Evolutionary conservation across 1,140 invertebrate genomes (phyloP).

Genomic region (Pectinophora gossypiella): DNA sequence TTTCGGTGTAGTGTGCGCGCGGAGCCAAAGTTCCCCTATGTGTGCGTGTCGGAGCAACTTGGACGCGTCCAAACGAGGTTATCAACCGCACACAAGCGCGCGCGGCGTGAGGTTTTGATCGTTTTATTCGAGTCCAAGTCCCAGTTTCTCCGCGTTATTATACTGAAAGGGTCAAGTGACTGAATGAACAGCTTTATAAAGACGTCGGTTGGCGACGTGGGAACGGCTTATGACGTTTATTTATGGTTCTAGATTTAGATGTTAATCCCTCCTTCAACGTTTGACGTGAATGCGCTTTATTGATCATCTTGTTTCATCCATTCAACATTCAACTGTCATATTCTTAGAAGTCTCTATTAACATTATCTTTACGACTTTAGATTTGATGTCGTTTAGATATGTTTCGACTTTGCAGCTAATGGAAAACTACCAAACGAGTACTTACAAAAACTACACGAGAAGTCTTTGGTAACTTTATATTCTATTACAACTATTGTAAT

Average conservation of each 20-base stretch:
- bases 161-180: conserved; percentile 63
- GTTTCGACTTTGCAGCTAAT: too few relatives aligned
- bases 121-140: conserved; percentile 42
- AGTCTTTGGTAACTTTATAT: too few relatives aligned
- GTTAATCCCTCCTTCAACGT: conserved; percentile 18
- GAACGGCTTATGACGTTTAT: conserved; percentile 42
- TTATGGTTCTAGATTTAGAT: conserved; percentile 35
- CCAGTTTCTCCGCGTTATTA: conserved; percentile 42
- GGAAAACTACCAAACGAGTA: too few relatives aligned
- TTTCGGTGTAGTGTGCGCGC: conserved; percentile 13
- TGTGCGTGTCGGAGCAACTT: conserved; percentile 27
- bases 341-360: too few relatives aligned
- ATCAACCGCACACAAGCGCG: conserved; percentile 36
- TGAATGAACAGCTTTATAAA: conserved; percentile 49
- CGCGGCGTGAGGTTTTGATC: conserved; percentile 55
- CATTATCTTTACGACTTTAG: too few relatives aligned
- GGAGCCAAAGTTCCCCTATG: conserved; percentile 1
- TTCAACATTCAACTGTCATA: too few relatives aligned
- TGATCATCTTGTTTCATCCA: conserved; percentile 5
- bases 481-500: too few relatives aligned
- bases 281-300: conserved; percentile 2
- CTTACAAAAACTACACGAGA: too few relatives aligned
- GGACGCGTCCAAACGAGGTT: conserved; percentile 54
- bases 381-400: too few relatives aligned
- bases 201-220: conserved; percentile 53